Evolutionary conservation across 2,888 invertebrate species (phyloP).

Genomic region (Timema podura): DNA sequence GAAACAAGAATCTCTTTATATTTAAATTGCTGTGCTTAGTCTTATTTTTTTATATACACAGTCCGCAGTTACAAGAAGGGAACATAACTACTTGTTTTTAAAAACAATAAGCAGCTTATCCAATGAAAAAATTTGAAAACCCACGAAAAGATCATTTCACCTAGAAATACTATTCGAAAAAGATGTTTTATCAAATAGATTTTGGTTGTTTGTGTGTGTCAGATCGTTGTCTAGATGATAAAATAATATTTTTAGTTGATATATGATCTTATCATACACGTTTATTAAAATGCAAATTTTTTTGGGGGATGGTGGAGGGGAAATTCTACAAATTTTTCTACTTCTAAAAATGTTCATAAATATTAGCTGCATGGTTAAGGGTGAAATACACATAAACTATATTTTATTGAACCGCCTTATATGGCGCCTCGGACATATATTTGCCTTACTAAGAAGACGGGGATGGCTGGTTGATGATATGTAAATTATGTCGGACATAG

Average conservation of each 20-base stretch:
- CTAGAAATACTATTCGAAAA: background rate
- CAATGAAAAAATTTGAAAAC: constrained; percentile 3
- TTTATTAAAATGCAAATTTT: too few species aligned
- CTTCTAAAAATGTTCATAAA: background rate
- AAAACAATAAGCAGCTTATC: too few species aligned
- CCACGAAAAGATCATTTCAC: constrained; percentile 5
- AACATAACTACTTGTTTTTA: too few species aligned
- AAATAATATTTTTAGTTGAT: background rate
- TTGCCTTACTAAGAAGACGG: constrained; percentile 1
- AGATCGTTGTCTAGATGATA: constrained; percentile 30
- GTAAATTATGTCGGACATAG: constrained; percentile 8
- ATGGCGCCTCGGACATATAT: background rate
- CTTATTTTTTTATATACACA: too few species aligned
- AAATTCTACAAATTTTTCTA: too few species aligned
- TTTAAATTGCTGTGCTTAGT: too few species aligned
- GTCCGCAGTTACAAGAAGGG: too few species aligned
- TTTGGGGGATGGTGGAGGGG: too few species aligned
- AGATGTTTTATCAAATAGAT: background rate
- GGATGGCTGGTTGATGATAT: constrained; percentile 3
- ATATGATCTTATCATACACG: too few species aligned
- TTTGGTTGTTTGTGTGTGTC: constrained; percentile 20
- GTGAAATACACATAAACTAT: background rate
- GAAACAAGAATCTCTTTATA: too few species aligned
- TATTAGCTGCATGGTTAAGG: constrained; percentile 7
- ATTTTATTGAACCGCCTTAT: background rate